Conservation (phyloP, 1,140 invertebrate species). For the Aphaenogaster floridana region DNA sequence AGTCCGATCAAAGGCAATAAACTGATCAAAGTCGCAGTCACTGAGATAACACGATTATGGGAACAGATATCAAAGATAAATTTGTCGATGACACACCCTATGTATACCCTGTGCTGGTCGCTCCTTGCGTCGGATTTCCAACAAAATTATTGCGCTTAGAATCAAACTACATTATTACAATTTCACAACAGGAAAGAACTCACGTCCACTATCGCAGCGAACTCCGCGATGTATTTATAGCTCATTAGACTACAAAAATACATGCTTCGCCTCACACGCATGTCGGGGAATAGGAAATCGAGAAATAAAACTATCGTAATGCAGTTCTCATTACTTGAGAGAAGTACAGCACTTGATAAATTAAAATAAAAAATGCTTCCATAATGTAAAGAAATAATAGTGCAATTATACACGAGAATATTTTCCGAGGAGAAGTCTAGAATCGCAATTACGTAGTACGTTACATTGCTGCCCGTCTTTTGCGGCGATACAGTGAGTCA, state of each 20-base stretch:
- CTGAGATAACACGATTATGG: not conserved
- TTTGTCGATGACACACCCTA: constrained; percentile 33
- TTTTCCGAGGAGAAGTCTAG: not conserved
- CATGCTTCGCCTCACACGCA: not conserved
- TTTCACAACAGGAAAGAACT: constrained; percentile 18
- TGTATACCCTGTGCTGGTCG: no score
- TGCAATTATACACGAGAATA: not conserved
- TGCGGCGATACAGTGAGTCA: constrained; percentile 9
- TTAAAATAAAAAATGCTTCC: not conserved
- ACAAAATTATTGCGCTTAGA: not conserved
- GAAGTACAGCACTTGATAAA: not conserved
- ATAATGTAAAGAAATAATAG: not conserved
- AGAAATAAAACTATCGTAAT: not conserved
- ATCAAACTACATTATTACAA: not conserved
- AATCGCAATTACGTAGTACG: not conserved
- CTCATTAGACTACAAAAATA: constrained; percentile 51
- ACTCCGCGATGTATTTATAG: constrained; percentile 35
- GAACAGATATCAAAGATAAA: constrained; percentile 8
- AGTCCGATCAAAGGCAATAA: not conserved
- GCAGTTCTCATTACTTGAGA: not conserved
- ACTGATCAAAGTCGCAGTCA: not conserved
- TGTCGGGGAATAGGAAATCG: not conserved
- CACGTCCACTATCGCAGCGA: not conserved
- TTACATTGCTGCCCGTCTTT: not conserved
- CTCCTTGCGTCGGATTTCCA: not conserved